Percentiles rank a stretch among this genome's conserved stretches.
Conservation (phyloP, 1,140 invertebrate genomes). For the Rhagoletis zephyria region DNA sequence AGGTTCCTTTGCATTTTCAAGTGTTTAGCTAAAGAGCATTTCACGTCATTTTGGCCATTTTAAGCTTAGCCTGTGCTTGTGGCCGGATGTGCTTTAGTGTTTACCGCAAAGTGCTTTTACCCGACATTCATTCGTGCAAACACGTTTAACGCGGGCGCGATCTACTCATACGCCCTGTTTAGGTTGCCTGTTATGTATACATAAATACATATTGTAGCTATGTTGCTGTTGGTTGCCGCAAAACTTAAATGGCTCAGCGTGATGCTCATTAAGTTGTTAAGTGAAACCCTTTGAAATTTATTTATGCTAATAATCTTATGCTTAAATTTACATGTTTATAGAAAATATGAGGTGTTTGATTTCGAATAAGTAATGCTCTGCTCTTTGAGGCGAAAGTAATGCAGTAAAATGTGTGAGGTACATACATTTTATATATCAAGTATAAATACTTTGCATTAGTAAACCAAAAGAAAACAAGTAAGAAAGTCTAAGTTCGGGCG, state of each 20-base stretch:
- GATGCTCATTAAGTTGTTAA: conserved; percentile 20
- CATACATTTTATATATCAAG: no score
- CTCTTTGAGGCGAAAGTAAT: no score
- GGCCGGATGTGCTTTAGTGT: conserved; percentile 43
- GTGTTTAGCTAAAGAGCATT: conserved; percentile 26
- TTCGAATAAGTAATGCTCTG: no score
- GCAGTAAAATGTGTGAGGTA: no score
- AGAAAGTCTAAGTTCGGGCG: no score
- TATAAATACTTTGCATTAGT: no score
- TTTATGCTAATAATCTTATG: no score
- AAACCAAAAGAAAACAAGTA: no score
- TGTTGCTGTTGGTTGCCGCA: not conserved
- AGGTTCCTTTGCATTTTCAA: conserved; percentile 10
- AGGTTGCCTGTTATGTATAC: no score
- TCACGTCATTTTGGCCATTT: conserved; percentile 37
- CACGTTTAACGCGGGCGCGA: not conserved
- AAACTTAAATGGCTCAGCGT: not conserved
- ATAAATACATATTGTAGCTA: no score
- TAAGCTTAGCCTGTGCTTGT: not conserved
- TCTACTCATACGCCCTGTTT: not conserved
- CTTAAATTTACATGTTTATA: no score
- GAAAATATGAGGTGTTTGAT: no score
- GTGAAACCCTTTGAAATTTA: not conserved
- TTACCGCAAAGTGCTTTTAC: conserved; percentile 29
- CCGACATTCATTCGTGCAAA: not conserved